Conservation (phyloP, 2,888 invertebrate species). For the Drosophila subquinaria region DNA sequence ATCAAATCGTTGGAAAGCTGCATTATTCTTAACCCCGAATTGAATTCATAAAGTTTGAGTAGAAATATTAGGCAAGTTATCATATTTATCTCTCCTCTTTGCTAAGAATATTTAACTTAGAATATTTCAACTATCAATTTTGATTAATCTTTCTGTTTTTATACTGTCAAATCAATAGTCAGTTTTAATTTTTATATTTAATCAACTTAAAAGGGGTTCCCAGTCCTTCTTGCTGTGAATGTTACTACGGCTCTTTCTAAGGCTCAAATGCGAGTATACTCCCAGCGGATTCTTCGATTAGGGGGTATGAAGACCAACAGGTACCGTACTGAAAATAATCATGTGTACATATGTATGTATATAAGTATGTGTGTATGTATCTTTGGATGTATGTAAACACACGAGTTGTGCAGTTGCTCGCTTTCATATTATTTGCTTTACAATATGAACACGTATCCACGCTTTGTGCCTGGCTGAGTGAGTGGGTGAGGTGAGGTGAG, state of each 20-base stretch:
- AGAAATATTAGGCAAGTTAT: too few relatives aligned
- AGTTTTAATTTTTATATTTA: neutral
- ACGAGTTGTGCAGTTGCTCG: conserved; percentile 27
- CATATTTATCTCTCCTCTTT: too few relatives aligned
- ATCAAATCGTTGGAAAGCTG: too few relatives aligned
- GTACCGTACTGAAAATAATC: conserved; percentile 17
- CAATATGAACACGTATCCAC: conserved; percentile 70
- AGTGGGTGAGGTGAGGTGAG: conserved; percentile 36
- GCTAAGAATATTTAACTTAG: neutral
- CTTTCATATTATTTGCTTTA: conserved; percentile 68
- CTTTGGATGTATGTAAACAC: neutral
- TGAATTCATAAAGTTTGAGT: too few relatives aligned
- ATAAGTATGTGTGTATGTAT: neutral
- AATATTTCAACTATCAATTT: neutral
- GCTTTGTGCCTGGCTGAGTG: conserved; percentile 29
- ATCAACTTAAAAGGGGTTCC: neutral
- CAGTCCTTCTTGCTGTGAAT: too few relatives aligned
- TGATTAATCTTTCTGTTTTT: neutral
- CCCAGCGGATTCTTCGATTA: conserved; percentile 9
- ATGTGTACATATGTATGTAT: neutral
- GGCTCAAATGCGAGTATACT: neutral
- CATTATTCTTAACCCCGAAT: too few relatives aligned
- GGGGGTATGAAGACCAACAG: conserved; percentile 30
- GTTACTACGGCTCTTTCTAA: too few relatives aligned
- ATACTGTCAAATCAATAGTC: neutral